These are phyloP conservation scores for Uromys caudimaculatus DNA, from an alignment of 2,797 vertebrate species.

Conservation along the genomic window DNA sequence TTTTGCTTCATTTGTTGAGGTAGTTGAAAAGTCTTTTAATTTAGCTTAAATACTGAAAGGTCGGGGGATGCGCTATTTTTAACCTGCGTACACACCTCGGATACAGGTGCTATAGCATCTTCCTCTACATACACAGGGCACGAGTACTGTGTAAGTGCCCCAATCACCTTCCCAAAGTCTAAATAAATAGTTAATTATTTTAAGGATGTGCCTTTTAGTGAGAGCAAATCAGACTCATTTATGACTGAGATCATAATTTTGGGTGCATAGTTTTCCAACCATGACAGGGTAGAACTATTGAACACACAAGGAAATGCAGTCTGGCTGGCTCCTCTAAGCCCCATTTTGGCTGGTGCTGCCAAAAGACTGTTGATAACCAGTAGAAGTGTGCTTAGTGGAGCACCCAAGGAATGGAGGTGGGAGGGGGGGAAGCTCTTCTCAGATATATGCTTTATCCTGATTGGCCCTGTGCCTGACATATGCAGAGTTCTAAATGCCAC, in stretches of 20 bases:
- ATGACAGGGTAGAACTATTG: not conserved
- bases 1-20: constrained; percentile 11
- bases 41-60: constrained; percentile 3
- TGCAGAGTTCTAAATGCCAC: not conserved
- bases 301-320: not conserved
- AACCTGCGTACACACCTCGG: not conserved
- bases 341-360: not conserved
- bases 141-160: rapidly evolving
- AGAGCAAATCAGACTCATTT: not conserved
- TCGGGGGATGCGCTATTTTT: not conserved
- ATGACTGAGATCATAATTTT: not conserved
- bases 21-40: not conserved
- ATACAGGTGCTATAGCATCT: not conserved
- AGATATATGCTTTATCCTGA: not conserved
- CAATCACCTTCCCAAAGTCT: not conserved
- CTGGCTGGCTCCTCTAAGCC: not conserved
- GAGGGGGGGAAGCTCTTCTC: not conserved
- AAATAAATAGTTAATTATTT: not conserved
- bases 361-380: not conserved
- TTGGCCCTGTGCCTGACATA: not conserved
- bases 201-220: not conserved
- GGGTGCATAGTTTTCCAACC: not conserved
- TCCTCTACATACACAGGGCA: not conserved
- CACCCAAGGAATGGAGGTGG: not conserved
- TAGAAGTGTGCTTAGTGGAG: not conserved